Percentiles rank a stretch among this genome's conserved stretches.
Conservation (phyloP, 2,888 invertebrate species). For the Leptura quadrifasciata region DNA sequence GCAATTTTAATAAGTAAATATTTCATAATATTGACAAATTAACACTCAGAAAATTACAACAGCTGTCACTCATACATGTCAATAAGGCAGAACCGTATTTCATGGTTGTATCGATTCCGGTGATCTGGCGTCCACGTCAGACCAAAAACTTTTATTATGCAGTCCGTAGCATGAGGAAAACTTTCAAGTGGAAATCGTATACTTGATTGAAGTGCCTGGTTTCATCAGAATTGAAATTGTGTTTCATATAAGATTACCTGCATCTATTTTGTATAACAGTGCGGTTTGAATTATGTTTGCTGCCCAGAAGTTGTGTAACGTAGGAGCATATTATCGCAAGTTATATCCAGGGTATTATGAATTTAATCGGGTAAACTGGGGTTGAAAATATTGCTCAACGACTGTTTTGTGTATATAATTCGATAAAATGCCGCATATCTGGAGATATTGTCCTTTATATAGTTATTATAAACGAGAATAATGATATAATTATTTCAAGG, state of each 20-base stretch:
- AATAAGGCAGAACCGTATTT: not conserved
- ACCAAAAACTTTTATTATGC: constrained; percentile 1
- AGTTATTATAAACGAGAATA: too few relatives aligned
- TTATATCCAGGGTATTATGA: not conserved
- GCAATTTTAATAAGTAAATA: not conserved
- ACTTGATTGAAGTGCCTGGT: constrained; percentile 4
- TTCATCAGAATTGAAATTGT: constrained; percentile 4
- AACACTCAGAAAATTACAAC: not conserved
- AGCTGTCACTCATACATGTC: constrained; percentile 9
- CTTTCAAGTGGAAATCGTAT: constrained; percentile 4
- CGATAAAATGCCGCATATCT: too few relatives aligned
- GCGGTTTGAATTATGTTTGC: not conserved
- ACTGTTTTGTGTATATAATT: too few relatives aligned
- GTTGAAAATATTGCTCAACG: too few relatives aligned
- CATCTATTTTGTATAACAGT: constrained; percentile 2
- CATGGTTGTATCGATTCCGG: not conserved
- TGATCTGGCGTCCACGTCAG: constrained; percentile 4
- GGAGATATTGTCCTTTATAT: too few relatives aligned
- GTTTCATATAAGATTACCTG: constrained; percentile 3
- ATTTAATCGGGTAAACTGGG: not conserved
- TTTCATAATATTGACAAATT: constrained; percentile 19
- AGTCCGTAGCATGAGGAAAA: constrained; percentile 3
- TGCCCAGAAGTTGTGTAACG: not conserved
- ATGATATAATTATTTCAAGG: too few relatives aligned
- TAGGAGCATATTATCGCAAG: not conserved